These are phyloP conservation scores for Orientallactaga sibirica DNA, from an alignment of 2,797 vertebrate genomes.

Conservation along the genomic window DNA sequence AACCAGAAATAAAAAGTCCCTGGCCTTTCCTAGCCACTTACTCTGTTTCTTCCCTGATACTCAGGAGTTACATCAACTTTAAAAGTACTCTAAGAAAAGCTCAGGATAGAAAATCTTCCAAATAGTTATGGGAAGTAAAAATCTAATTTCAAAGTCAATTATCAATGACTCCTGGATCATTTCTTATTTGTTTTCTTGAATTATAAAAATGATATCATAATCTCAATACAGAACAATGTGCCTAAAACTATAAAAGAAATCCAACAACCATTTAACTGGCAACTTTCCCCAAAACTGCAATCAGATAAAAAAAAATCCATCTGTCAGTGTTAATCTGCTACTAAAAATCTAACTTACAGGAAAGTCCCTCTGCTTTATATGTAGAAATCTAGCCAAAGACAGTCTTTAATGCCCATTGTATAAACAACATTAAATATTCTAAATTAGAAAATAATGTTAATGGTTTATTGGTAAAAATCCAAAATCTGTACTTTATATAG, in stretches of 20 bases:
- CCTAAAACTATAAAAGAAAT: conserved; percentile 60
- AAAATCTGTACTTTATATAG: conserved; percentile 71
- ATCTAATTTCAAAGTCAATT: conserved; percentile 60
- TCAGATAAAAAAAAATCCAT: conserved; percentile 19
- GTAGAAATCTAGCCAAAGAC: conserved; percentile 66
- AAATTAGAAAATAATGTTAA: conserved; percentile 78
- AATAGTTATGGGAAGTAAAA: background rate
- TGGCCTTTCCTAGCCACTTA: conserved; percentile 24
- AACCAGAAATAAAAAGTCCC: background rate
- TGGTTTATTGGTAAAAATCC: conserved; percentile 77
- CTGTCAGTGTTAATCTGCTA: conserved; percentile 64
- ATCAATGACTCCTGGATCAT: conserved; percentile 43
- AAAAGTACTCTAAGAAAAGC: conserved; percentile 47
- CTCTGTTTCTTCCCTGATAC: conserved; percentile 47
- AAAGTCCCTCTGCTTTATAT: conserved; percentile 64
- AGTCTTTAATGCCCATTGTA: conserved; percentile 81
- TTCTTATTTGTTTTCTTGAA: conserved; percentile 57
- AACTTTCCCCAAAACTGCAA: conserved; percentile 38
- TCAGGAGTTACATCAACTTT: conserved; percentile 53
- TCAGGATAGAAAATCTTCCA: conserved; percentile 46
- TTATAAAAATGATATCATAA: conserved; percentile 54
- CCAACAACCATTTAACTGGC: conserved; percentile 45
- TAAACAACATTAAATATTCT: conserved; percentile 82
- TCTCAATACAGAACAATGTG: conserved; percentile 21
- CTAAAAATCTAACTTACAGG: conserved; percentile 33